Evolutionary conservation across 2,797 vertebrate species (phyloP), one percentile per base, ranked within the genome.

Genomic region (Clamator glandarius): DNA sequence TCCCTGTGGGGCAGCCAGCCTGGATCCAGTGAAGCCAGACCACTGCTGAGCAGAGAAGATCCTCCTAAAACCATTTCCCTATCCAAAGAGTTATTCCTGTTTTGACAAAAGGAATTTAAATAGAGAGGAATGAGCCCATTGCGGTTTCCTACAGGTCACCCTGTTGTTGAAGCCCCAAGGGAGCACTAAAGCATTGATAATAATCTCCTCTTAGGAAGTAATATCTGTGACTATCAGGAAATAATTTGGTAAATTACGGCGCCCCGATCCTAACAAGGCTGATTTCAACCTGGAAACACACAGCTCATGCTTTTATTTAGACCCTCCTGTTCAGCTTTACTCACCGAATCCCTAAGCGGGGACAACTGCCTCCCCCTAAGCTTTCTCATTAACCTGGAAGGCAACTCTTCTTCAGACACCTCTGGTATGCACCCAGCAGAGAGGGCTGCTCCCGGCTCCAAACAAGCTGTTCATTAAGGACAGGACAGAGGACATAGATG

Each of bases 21-120:
- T 4, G 18, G 2, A 17, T 0, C 55, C 64, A 2, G 73, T 3
- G 26, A 8, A 15, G 48, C 58, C 3, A 24, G 12, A 18, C 4
- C 55, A 16, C 41, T 9, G 3, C 61, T 2, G 9, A 28, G 55
- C 61, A 51, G 54, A 2, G 5, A 24, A 41, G 16, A 66, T 29
- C 54, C 86, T 41, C 83, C 58, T n/a, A 3, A 6, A 19, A 80
- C 15, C 14, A 0, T 1, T 26, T 7, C 59, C 63, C 75, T 5
- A 1, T 0, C 33, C 48, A 2, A 16, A 44, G 41, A 16, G 62
- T n/a, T 25, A 4, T 10, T 31, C 25, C 44, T 3, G 2, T 36
- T 39, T 39, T 0, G 3, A 66, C 55, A 59, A 52, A 23, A 75
- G 84, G 64, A 52, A 67, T 36, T 73, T 4, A 6, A 76, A 48